Conservation (phyloP, 1,140 invertebrate genomes). For the Eulimnadia texana region DNA sequence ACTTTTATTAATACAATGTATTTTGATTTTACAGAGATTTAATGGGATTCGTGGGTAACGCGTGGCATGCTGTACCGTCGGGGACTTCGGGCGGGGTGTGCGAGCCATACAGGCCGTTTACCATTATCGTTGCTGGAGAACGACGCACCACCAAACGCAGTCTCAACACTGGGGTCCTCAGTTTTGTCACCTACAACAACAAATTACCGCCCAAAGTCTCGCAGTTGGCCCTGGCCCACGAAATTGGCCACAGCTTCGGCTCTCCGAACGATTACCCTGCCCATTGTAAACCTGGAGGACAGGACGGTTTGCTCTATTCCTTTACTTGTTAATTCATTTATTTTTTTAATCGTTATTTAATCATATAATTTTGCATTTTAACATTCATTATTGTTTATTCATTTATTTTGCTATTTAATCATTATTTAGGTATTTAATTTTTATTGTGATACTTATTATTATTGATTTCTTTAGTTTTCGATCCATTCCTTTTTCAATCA, state of each 20-base stretch:
- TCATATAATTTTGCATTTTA: not conserved
- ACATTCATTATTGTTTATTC: not conserved
- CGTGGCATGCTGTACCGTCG: conserved; percentile 93
- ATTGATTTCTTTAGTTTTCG: not conserved
- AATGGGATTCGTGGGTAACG: conserved; percentile 86
- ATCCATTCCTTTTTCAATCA: too few species aligned
- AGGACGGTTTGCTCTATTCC: conserved; percentile 31
- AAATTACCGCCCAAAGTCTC: conserved; percentile 92
- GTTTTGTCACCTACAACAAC: conserved; percentile 97
- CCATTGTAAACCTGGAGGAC: conserved; percentile 76
- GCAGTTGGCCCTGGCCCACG: conserved; percentile 92
- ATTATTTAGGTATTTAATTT: not conserved
- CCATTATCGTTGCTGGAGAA: conserved; percentile 81
- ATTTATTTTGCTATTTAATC: not conserved
- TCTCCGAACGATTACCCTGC: conserved; percentile 94
- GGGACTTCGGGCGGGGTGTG: conserved; percentile 94
- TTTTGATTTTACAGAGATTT: conserved; percentile 76
- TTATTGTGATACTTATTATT: not conserved
- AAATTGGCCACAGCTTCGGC: conserved; percentile 99
- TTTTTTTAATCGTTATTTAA: not conserved
- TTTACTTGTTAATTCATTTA: not conserved
- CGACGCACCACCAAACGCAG: conserved; percentile 86
- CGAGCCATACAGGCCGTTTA: conserved; percentile 94
- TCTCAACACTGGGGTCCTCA: conserved; percentile 97
- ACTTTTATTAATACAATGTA: too few species aligned